phyloP scores from a whole-genome alignment of 2,888 invertebrate species.

The Epirrhoe tristata region DNA sequence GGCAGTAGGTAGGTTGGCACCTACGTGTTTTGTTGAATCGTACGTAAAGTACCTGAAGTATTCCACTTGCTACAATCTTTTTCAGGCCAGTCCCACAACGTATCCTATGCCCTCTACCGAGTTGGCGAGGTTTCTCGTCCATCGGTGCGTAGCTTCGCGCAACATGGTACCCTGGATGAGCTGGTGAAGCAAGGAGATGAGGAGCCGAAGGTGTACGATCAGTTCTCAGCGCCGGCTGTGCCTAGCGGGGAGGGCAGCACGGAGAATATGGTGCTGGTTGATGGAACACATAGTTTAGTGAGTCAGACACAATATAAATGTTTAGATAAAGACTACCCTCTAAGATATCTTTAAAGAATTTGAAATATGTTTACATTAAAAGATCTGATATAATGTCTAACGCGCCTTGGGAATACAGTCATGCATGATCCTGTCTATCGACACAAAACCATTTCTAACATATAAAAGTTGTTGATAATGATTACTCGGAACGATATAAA shows the following conservation, averaged over 20 bases:
- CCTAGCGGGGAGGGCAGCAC: constrained; percentile 89
- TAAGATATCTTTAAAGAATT: too few relatives aligned
- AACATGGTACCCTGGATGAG: constrained; percentile 91
- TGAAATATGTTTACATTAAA: too few relatives aligned
- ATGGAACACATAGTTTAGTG: constrained; percentile 93
- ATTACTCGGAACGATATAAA: too few relatives aligned
- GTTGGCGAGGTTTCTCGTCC: constrained; percentile 90
- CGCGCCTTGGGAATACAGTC: too few relatives aligned
- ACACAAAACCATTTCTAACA: too few relatives aligned
- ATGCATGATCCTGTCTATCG: too few relatives aligned
- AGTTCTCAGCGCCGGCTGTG: constrained; percentile 92
- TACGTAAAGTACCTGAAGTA: too few relatives aligned
- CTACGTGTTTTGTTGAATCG: too few relatives aligned
- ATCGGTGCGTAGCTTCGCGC: constrained; percentile 93
- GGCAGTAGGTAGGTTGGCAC: too few relatives aligned
- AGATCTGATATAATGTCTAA: too few relatives aligned
- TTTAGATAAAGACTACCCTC: too few relatives aligned
- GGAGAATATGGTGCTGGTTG: constrained; percentile 93
- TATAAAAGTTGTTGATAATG: too few relatives aligned
- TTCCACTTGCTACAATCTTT: neutral
- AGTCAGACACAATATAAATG: constrained; percentile 38
- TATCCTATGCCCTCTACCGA: constrained; percentile 91
- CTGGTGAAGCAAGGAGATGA: constrained; percentile 89
- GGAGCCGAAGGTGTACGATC: constrained; percentile 90
- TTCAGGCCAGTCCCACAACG: constrained; percentile 94